Conservation (phyloP, 2,888 invertebrate species). For the Chromoteleia sp. region DNA sequence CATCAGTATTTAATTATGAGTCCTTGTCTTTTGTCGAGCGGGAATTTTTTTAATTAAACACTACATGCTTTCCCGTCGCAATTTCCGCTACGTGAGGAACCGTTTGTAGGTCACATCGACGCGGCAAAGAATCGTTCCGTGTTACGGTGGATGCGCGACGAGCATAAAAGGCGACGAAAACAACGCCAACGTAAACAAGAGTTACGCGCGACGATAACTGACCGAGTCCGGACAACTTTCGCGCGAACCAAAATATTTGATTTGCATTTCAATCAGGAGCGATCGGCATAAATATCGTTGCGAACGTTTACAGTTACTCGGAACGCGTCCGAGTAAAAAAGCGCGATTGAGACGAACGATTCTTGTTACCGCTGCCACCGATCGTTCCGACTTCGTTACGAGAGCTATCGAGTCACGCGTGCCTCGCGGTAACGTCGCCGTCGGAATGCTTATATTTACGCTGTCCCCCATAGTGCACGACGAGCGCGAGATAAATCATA, state of each 20-base stretch:
- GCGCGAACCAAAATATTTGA: slow-evolving; percentile 16
- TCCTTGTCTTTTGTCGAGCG: slow-evolving; percentile 40
- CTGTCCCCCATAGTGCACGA: slow-evolving; percentile 34
- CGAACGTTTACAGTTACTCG: too few relatives aligned
- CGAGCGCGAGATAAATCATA: slow-evolving; percentile 52
- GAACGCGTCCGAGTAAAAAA: not conserved
- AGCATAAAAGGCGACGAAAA: slow-evolving; percentile 16
- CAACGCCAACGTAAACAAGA: slow-evolving; percentile 5
- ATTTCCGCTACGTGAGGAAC: slow-evolving; percentile 32
- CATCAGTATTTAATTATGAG: slow-evolving; percentile 51
- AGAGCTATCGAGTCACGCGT: slow-evolving; percentile 38
- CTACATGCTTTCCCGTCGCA: slow-evolving; percentile 60
- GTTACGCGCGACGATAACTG: slow-evolving; percentile 10
- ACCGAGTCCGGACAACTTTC: slow-evolving; percentile 3
- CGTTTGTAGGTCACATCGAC: slow-evolving; percentile 45
- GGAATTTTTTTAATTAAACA: slow-evolving; percentile 62
- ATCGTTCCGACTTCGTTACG: slow-evolving; percentile 33
- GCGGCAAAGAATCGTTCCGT: slow-evolving; percentile 20
- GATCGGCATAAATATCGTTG: not conserved
- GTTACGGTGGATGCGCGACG: slow-evolving; percentile 5
- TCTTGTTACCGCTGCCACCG: slow-evolving; percentile 12
- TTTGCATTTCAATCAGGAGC: not conserved
- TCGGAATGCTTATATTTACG: slow-evolving; percentile 27
- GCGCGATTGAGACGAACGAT: not conserved
- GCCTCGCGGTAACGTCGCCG: slow-evolving; percentile 39